A percentile compares a stretch with the other conserved stretches of the same genome.
phyloP scores from a whole-genome alignment of 2,113 vertebrate species.

The Clarias gariepinus region DNA sequence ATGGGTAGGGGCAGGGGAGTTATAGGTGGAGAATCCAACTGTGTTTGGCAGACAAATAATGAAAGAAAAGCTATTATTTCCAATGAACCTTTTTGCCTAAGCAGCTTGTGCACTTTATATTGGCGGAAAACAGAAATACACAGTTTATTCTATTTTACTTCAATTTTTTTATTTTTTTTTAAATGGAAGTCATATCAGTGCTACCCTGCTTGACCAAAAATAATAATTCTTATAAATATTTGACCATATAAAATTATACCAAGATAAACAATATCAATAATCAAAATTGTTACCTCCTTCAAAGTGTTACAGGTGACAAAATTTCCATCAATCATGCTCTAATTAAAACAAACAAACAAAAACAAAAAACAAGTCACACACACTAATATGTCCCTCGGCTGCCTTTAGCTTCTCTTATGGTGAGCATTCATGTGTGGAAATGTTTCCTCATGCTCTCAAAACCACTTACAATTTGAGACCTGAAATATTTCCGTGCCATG shows the following conservation, averaged over 20 bases:
- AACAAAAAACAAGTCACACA: too few relatives aligned
- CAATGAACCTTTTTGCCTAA: neutral
- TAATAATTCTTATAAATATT: neutral
- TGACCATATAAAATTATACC: neutral
- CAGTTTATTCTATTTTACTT: neutral
- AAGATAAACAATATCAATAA: neutral
- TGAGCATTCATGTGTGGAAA: too few relatives aligned
- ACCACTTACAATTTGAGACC: too few relatives aligned
- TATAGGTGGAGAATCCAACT: conserved; percentile 76
- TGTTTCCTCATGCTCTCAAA: too few relatives aligned
- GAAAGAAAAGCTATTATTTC: neutral
- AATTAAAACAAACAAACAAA: neutral
- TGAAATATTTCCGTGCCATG: too few relatives aligned
- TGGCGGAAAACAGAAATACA: neutral
- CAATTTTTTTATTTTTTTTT: neutral
- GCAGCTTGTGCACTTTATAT: neutral
- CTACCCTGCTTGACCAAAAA: too few relatives aligned
- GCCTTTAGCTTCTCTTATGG: too few relatives aligned
- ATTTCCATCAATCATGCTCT: neutral
- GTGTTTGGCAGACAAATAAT: conserved; percentile 7
- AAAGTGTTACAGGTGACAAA: neutral
- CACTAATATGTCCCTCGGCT: too few relatives aligned
- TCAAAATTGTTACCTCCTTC: neutral
- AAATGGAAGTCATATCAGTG: neutral
- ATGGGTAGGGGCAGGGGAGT: conserved; percentile 72